phyloP scores from a whole-genome alignment of 2,113 vertebrate genomes.

The Brachypteracias leptosomus region DNA sequence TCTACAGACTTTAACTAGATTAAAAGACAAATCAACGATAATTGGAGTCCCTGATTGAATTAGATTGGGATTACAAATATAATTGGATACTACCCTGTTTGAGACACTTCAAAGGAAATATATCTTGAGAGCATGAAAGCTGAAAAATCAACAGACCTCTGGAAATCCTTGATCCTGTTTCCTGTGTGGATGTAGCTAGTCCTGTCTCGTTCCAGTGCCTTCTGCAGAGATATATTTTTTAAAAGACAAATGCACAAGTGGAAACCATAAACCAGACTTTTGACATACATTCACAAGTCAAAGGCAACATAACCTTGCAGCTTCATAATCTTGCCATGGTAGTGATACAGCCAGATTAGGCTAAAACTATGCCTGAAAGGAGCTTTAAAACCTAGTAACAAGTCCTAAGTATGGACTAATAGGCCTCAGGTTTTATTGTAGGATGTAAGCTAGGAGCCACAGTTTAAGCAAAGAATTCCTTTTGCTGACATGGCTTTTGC shows the following conservation, averaged over 20 bases:
- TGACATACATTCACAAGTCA: neutral
- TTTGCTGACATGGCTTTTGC: constrained; percentile 36
- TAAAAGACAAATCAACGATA: constrained; percentile 45
- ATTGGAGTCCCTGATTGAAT: constrained; percentile 57
- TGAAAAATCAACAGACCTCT: constrained; percentile 51
- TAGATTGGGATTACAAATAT: constrained; percentile 62
- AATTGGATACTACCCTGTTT: constrained; percentile 53
- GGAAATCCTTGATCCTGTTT: constrained; percentile 29
- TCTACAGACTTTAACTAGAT: constrained; percentile 48
- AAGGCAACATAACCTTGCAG: neutral
- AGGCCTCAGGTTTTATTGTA: constrained; percentile 36
- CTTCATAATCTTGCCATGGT: neutral
- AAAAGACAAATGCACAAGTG: neutral
- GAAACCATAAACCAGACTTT: neutral
- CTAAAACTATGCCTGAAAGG: constrained; percentile 19
- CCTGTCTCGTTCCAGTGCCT: neutral
- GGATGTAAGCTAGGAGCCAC: neutral
- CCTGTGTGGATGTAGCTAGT: neutral
- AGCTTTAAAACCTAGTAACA: neutral
- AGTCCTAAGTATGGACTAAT: constrained; percentile 4
- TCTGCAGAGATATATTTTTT: neutral
- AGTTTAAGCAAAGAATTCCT: neutral
- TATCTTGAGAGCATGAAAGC: constrained; percentile 27
- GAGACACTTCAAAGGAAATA: constrained; percentile 50
- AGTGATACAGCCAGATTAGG: neutral